phyloP scores from a whole-genome alignment of 2,113 vertebrate species.

The Psephotus haematonotus region DNA sequence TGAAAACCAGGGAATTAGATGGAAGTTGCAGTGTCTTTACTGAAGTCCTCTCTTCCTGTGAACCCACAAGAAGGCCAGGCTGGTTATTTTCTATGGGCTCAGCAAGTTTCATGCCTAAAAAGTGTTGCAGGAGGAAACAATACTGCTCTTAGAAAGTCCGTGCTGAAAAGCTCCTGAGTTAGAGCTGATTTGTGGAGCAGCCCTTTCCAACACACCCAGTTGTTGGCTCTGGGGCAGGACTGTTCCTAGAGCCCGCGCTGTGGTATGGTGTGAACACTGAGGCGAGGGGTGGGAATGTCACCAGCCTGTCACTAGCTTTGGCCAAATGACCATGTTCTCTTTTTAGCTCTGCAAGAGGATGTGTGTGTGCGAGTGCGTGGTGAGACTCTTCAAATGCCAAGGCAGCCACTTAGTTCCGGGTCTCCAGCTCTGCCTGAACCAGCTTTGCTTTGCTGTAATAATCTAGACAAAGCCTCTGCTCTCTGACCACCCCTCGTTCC shows the following conservation, averaged over 20 bases:
- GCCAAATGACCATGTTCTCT: fast-evolving
- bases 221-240: not conserved
- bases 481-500: not conserved
- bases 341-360: fast-evolving
- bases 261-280: fast-evolving
- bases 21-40: not conserved
- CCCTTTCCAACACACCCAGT: not conserved
- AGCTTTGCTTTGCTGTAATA: not conserved
- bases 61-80: not conserved
- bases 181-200: not conserved
- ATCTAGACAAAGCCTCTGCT: not conserved
- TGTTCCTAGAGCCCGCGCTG: not conserved
- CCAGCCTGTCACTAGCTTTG: fast-evolving
- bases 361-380: not conserved
- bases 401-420: not conserved
- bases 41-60: not conserved
- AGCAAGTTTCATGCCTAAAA: fast-evolving
- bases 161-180: not conserved
- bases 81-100: not conserved
- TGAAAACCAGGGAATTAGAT: not conserved
- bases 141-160: not conserved
- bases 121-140: not conserved
- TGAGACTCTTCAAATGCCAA: not conserved
- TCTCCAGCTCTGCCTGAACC: not conserved
- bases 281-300: not conserved